Base-by-base conservation (phyloP, 2,797 vertebrate genomes). In the Odontamblyopus rebecca region DNA sequence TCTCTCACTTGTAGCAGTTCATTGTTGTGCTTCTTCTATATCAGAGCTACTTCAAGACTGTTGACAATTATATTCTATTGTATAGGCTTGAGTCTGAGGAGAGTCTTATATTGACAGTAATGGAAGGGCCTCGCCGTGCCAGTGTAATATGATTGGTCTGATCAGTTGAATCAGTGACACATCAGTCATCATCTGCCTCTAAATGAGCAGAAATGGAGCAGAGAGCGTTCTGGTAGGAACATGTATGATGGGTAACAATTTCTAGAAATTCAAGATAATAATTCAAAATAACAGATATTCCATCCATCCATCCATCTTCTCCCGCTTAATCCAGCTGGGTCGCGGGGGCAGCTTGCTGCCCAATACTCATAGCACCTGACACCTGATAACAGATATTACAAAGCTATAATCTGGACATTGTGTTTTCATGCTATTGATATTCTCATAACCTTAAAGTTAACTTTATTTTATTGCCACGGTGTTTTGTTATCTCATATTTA, bases 141-240 rank as follows among this genome's bases (percentile, higher is more conserved):
- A 53, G 48, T 67, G 27, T 27, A 54, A 71, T 67, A 70, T 68
- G 35, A 75, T 81, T 69, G 73, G 23, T 61, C 70, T 41, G 48
- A 79, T 79, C 56, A 79, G 78, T 67, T 44, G 51, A 57, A 77
- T 70, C 61, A 76, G 68, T 8, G 64, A 64, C 51, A 57, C 35
- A 74, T 74, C n/a, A 59, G 41, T 44, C 29, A 5, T 54, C 32
- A 70, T 70, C 57, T 35, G 41, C 56, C 30, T 30, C 41, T 41
- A 72, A 70, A 74, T 67, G 78, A 59, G 16, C 2, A 19, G 48
- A 56, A 50, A 26, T 75, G n/a, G 61, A 61, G n/a, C 61, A 62
- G 70, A 61, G 38, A 60, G 19, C 13, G 26, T 41, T 50, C n/a
- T 57, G 44, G n/a, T 2, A 65, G 12, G 70, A 67, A 50, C n/a